phyloP scores from a whole-genome alignment of 2,113 vertebrate species.

The Malaclemys terrapin region DNA sequence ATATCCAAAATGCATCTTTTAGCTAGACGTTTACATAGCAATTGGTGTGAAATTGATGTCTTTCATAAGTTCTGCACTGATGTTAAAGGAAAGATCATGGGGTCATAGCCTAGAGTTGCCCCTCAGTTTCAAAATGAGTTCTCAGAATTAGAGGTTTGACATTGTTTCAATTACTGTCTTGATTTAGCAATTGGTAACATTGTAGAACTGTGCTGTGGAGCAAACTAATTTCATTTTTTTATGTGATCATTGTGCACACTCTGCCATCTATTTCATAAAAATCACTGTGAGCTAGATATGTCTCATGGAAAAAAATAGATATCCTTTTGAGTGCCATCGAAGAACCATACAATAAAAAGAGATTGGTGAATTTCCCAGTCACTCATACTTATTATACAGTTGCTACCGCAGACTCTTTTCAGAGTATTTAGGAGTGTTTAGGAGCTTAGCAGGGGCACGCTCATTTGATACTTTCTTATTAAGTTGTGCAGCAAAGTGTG shows the following conservation, averaged over 20 bases:
- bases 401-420: neutral
- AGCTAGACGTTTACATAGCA: neutral
- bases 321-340: neutral
- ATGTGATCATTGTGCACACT: neutral
- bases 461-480: slow-evolving; percentile 1
- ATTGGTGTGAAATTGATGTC: neutral
- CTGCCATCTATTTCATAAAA: neutral
- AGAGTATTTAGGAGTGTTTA: neutral
- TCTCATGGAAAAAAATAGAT: neutral
- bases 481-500: neutral
- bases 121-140: neutral
- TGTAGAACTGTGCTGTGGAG: neutral
- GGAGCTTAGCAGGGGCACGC: neutral
- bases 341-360: neutral
- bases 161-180: neutral
- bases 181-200: neutral
- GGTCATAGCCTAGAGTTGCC: neutral
- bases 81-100: neutral
- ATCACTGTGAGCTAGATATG: fast-evolving
- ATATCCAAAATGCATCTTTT: neutral
- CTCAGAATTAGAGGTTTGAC: neutral
- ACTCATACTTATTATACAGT: neutral
- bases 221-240: neutral
- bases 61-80: neutral
- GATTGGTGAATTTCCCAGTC: neutral